A percentile compares a stretch with the other conserved stretches of the same genome.
phyloP scores from a whole-genome alignment of 2,113 vertebrate species.

The Haemorhous mexicanus region DNA sequence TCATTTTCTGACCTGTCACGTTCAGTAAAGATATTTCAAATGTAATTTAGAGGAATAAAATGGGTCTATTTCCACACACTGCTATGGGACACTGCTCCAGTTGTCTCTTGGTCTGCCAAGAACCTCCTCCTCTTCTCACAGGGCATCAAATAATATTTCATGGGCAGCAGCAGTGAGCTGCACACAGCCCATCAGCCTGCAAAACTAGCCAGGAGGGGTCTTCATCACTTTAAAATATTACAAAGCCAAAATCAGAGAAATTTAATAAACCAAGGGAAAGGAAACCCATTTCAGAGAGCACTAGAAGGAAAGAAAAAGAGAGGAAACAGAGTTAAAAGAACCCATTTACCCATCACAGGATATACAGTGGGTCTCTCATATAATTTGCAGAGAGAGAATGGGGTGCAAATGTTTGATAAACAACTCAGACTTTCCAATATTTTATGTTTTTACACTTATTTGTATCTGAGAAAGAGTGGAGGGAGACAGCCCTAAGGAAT shows the following conservation, averaged over 20 bases:
- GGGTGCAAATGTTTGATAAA: not conserved
- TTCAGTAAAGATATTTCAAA: not conserved
- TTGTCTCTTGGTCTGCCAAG: not conserved
- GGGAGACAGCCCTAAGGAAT: not conserved
- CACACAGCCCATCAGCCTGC: not conserved
- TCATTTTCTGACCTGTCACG: not conserved
- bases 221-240: not conserved
- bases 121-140: not conserved
- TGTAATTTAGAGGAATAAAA: not conserved
- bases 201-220: not conserved
- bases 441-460: not conserved
- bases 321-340: not conserved
- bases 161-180: not conserved
- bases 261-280: not conserved
- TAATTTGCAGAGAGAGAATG: not conserved
- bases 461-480: not conserved
- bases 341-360: not conserved
- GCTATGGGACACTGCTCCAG: not conserved
- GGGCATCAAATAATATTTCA: not conserved
- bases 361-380: not conserved
- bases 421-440: not conserved
- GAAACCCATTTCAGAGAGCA: not conserved
- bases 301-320: not conserved
- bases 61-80: not conserved
- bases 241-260: not conserved